Base-by-base conservation (phyloP, 2,888 invertebrate genomes). In the Catocala fraxini region DNA sequence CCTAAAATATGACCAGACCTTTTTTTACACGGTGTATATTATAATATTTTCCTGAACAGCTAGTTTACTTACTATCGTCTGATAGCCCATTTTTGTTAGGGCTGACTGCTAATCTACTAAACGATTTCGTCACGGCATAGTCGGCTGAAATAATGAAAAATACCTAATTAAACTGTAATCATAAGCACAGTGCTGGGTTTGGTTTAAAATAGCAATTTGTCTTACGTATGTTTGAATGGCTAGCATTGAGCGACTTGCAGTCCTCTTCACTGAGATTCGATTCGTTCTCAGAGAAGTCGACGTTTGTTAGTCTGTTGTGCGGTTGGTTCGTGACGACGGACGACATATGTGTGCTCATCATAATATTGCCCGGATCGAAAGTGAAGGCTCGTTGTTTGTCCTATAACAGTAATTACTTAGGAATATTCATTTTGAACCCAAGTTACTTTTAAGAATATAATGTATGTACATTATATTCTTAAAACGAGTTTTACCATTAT, bases 191-290 rank as follows among this genome's bases (percentile, higher is more conserved):
- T n/a, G 5, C 11, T 39, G 59, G 35, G 43, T 52, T 42, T 35
- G 1, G 42, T 11, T 12, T 39, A 12, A 12, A 41, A 42, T 53
- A 53, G 43, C 9, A 3, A 4, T 10, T 9, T 25, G 6, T 15
- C 88, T 71, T 83, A 93, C 93, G 85, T 73, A 91, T 87, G 64
- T 91, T 90, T 45, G 85, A 82, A 66, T 89, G 91, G 86, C 89
- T 90, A 83, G 87, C 82, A 68, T 89, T 89, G 39, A 93, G 77
- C 1, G 93, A 92, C 63, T 82, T 86, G 77, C 89, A 89, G 48
- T 93, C 93, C 5, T 93, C 93, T 0, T 93, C 93, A 63, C 93
- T 93, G 45, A 86, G 51, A 55, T 90, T 91, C 1, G 92, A 92
- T 45, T 93, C 93, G 53, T 90, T 91, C 55, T 93, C 93, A 0